Evolutionary conservation across 2,797 vertebrate species (phyloP).

Genomic region (Allobates femoralis): DNA sequence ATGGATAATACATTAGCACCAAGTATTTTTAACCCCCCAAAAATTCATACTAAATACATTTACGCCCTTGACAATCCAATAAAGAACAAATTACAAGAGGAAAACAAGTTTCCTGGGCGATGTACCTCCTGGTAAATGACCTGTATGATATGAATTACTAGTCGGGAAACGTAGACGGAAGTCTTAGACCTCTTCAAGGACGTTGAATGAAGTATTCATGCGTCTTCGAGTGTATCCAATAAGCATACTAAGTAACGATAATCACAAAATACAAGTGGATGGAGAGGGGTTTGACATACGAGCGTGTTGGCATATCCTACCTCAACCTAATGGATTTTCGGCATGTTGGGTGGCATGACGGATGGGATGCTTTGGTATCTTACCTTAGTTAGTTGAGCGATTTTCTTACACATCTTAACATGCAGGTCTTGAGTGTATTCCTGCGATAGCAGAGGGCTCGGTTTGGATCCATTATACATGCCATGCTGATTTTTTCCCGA

Average conservation of each 20-base stretch:
- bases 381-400: constrained; percentile 98
- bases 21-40: background rate
- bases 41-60: background rate
- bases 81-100: constrained; percentile 1
- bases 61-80: background rate
- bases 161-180: background rate
- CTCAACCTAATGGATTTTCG: background rate
- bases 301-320: background rate
- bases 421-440: constrained; percentile 87
- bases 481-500: constrained; percentile 82
- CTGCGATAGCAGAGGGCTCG: constrained; percentile 76
- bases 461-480: constrained; percentile 82
- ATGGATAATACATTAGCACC: background rate
- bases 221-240: background rate
- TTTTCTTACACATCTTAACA: constrained; percentile 98
- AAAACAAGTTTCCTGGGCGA: constrained; percentile 10
- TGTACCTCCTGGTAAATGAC: background rate
- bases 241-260: background rate
- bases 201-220: background rate
- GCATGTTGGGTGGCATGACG: background rate
- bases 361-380: constrained; percentile 58
- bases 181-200: background rate
- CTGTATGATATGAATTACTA: background rate
- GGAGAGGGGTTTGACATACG: background rate
- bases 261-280: background rate